phyloP scores from a whole-genome alignment of 2,888 invertebrate species.

The Epirrhoe alternata region DNA sequence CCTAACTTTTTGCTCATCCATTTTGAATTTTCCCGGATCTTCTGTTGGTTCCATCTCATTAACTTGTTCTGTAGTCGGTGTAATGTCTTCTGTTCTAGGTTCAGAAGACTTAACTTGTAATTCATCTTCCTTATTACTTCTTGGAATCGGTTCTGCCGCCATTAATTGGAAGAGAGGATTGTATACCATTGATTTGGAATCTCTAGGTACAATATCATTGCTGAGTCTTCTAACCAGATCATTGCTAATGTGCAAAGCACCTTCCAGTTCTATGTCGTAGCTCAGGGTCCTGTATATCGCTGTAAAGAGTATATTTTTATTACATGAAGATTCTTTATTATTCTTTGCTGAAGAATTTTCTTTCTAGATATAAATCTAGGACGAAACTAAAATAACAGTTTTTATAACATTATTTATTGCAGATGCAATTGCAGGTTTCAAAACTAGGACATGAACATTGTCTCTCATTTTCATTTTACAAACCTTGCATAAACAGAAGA shows the following conservation, averaged over 20 bases:
- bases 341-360: too few species aligned
- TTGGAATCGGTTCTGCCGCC: not conserved
- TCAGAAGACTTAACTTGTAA: not conserved
- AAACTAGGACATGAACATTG: too few species aligned
- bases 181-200: not conserved
- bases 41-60: not conserved
- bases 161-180: not conserved
- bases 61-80: not conserved
- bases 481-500: not conserved
- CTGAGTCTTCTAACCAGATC: constrained; percentile 14
- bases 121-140: not conserved
- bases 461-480: not conserved
- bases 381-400: not conserved
- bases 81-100: not conserved
- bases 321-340: not conserved
- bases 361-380: too few species aligned
- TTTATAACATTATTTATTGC: too few species aligned
- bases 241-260: constrained; percentile 12
- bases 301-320: not conserved
- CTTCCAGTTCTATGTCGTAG: constrained; percentile 16
- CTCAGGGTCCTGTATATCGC: not conserved
- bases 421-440: too few species aligned
- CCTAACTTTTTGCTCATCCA: not conserved
- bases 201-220: not conserved
- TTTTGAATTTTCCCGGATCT: not conserved